A percentile compares a stretch with the other conserved stretches of the same genome.
phyloP scores from a whole-genome alignment of 2,888 invertebrate genomes.

The Encarsia formosa region DNA sequence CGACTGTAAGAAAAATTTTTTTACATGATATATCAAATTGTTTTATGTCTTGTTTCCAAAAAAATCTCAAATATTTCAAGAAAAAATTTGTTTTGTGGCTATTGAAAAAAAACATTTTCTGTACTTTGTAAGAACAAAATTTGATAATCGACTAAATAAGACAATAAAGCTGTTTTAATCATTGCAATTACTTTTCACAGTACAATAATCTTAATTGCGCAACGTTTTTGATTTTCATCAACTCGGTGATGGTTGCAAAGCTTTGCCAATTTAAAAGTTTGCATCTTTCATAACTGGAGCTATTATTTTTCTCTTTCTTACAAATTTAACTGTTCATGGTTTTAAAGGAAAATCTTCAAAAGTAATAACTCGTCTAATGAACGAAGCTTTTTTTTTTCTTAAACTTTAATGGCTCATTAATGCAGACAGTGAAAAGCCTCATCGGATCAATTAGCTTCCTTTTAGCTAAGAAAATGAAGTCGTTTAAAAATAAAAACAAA shows the following conservation, averaged over 20 bases:
- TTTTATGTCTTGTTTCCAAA: too few relatives aligned
- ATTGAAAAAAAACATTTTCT: too few relatives aligned
- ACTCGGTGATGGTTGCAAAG: neutral
- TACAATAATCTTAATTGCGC: neutral
- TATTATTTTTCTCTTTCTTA: neutral
- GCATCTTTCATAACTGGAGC: neutral
- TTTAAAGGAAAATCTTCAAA: conserved; percentile 14
- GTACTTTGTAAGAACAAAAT: neutral
- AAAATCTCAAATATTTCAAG: too few relatives aligned
- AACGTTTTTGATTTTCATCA: neutral
- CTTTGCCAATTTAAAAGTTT: too few relatives aligned
- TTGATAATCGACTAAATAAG: neutral
- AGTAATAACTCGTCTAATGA: conserved; percentile 33
- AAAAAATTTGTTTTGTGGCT: too few relatives aligned
- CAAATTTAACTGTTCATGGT: conserved; percentile 12
- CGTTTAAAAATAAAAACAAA: conserved; percentile 35
- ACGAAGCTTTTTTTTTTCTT: conserved; percentile 31
- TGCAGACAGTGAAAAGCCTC: conserved; percentile 35
- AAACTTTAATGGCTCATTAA: conserved; percentile 45
- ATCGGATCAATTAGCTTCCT: conserved; percentile 30
- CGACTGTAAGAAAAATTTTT: too few relatives aligned
- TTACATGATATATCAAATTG: too few relatives aligned
- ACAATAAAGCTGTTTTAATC: neutral
- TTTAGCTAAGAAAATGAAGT: conserved; percentile 32
- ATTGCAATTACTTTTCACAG: neutral